Conservation (phyloP, 2,113 vertebrate genomes). For the Oncorhynchus tshawytscha region DNA sequence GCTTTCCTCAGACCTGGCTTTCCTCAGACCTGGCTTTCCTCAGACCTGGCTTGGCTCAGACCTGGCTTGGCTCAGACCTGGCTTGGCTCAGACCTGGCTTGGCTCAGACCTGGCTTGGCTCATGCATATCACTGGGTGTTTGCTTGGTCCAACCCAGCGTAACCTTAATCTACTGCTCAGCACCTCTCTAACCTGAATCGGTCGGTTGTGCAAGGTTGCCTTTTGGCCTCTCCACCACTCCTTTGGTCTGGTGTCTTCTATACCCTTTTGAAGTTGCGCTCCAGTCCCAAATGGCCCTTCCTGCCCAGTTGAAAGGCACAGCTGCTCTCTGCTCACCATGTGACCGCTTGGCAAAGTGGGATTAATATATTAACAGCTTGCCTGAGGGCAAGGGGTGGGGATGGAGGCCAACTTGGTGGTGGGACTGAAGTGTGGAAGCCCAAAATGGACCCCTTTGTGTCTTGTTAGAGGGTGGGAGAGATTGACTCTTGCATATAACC, state of each 20-base stretch:
- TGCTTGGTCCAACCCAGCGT: constrained; percentile 48
- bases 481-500: neutral
- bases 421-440: neutral
- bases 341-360: neutral
- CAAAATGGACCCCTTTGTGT: neutral
- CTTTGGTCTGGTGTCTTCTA: constrained; percentile 30
- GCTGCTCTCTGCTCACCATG: neutral
- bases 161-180: constrained; percentile 47
- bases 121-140: constrained; percentile 63
- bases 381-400: neutral
- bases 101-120: constrained; percentile 50
- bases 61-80: too few relatives aligned
- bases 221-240: constrained; percentile 31
- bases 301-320: constrained; percentile 15
- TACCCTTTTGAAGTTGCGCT: constrained; percentile 35
- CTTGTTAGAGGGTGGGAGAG: neutral
- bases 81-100: neutral
- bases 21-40: too few relatives aligned
- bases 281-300: neutral
- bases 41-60: too few relatives aligned
- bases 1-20: too few relatives aligned
- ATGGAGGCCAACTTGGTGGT: neutral
- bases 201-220: constrained; percentile 37
- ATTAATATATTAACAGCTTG: neutral
- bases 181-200: constrained; percentile 45